Percentiles rank a stretch among this genome's conserved stretches.
These are phyloP conservation scores for Scortum barcoo DNA, from an alignment of 2,113 vertebrate species.

Conservation along the genomic window DNA sequence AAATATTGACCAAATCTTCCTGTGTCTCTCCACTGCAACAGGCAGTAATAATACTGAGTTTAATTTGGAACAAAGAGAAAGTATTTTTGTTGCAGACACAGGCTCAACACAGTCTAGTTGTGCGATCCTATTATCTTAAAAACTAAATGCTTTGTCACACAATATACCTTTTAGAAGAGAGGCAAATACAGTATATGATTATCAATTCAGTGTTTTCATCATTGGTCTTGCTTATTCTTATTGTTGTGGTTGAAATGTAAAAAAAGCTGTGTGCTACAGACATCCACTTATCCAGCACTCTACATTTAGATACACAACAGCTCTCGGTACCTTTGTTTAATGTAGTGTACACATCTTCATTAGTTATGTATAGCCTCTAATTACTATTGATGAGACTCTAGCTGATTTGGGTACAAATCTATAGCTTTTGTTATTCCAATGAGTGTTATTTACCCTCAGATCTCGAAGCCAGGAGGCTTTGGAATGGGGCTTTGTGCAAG, in stretches of 20 bases:
- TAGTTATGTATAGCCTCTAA: conserved; percentile 85
- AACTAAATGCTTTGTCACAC: not conserved
- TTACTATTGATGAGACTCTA: conserved; percentile 84
- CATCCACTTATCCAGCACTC: conserved; percentile 57
- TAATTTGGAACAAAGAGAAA: conserved; percentile 37
- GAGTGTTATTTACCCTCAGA: conserved; percentile 84
- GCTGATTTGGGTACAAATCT: conserved; percentile 85
- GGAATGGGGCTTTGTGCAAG: conserved; percentile 76
- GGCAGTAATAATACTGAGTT: conserved; percentile 36
- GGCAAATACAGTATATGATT: not conserved
- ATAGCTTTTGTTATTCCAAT: conserved; percentile 87
- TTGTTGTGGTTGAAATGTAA: conserved; percentile 44
- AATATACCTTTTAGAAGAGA: conserved; percentile 2
- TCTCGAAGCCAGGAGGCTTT: conserved; percentile 80
- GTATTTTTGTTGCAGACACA: conserved; percentile 33
- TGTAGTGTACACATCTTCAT: conserved; percentile 81
- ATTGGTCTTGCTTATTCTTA: conserved; percentile 5
- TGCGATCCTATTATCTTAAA: not conserved
- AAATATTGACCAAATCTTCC: conserved; percentile 57
- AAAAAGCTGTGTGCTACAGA: conserved; percentile 39
- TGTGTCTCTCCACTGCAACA: conserved; percentile 36
- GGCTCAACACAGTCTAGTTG: conserved; percentile 10
- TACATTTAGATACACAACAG: conserved; percentile 64
- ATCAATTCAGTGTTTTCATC: not conserved
- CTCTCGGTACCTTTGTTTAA: conserved; percentile 72